Base-by-base conservation (phyloP, 1,140 invertebrate species). In the Drosophila micromelanica region DNA sequence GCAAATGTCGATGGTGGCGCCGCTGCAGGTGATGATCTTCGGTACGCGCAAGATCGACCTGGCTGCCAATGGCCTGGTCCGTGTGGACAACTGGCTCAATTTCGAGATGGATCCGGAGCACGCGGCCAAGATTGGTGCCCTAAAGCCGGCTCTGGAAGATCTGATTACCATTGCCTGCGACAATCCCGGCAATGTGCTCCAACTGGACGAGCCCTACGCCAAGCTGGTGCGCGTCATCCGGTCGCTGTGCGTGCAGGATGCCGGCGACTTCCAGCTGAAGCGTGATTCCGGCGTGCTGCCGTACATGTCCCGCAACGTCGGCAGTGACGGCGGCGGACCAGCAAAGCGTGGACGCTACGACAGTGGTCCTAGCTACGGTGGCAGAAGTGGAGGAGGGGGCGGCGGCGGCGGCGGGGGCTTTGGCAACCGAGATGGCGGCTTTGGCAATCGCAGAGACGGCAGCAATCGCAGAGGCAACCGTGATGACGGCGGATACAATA, bases 1-100 rank as follows among this genome's bases (percentile, higher is more conserved):
- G 91, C 98, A 99, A 93, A 96, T 98, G 94, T 98, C 97, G 0
- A 99, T 99, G 98, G 96, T 99, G 1, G 96, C 98, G 2, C 98
- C 98, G 0, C 92, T 99, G 65, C 98, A 99, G 92, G 93, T 99
- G 5, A 91, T 99, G 68, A 92, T 99, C 5, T 99, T 99, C 93
- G 98, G 96, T 4, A 95, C 95, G 32, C 94, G 96, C n/a, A 97
- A 97, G 93, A 95, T 98, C 2, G 97, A 98, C 89, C 93, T 93
- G 92, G 93, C 94, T 27, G 89, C 96, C n/a, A 95, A 96, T 62
- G 93, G 94, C 23, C 87, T 95, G 32, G 95, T 98, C 3, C 94
- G 95, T 20, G 81, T 98, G 2, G 98, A 98, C 92, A 97, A 97
- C 85, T 98, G 97, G 98, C 95, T 99, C 17, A 98, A 97, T 92